Evolutionary conservation across 2,113 vertebrate species (phyloP), one percentile per base, ranked within the genome.

Genomic region (Merops nubicus): DNA sequence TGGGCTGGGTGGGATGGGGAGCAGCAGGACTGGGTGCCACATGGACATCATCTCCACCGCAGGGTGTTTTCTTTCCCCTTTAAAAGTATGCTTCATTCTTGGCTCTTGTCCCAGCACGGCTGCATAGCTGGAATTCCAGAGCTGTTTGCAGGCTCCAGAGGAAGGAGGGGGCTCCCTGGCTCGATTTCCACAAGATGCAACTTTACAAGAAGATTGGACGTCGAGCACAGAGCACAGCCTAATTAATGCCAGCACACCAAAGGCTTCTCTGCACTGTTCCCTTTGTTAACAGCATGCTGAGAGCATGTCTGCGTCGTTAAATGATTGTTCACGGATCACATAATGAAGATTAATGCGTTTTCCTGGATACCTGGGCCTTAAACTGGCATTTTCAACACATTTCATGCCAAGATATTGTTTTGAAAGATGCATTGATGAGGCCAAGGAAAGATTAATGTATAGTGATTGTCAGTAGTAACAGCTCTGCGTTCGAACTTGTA

Each of bases 71-170:
- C n/a, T 64, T 72, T 56, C 60, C 64, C 77, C 70, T 57, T 85
- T 12, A 50, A 93, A 96, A 92, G 75, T 93, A 68, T 84, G 89
- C 82, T 88, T 96, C 88, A 57, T 36, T 93, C 78, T 92, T 97
- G 98, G 98, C 98, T 90, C 77, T 47, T 74, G 95, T 97, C 97
- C 97, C 96, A 96, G 97, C 92, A 87, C 2, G 93, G 78, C 94
- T 73, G 82, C 97, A 98, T 98, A 97, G 80, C 97, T 98, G 50
- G 91, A 88, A 98, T 98, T 96, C 98, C 98, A 86, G 78, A 93
- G 92, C 91, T 89, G 84, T 95, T 89, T 85, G 45, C 85, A 81
- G 95, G 64, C 91, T 88, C 96, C 19, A 0, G 51, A 63, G 83
- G 40, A 83, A 86, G 93, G 94, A 82, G 82, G 94, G 65, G 67